phyloP scores from a whole-genome alignment of 2,888 invertebrate species.

The Mesorhabditis belari region DNA sequence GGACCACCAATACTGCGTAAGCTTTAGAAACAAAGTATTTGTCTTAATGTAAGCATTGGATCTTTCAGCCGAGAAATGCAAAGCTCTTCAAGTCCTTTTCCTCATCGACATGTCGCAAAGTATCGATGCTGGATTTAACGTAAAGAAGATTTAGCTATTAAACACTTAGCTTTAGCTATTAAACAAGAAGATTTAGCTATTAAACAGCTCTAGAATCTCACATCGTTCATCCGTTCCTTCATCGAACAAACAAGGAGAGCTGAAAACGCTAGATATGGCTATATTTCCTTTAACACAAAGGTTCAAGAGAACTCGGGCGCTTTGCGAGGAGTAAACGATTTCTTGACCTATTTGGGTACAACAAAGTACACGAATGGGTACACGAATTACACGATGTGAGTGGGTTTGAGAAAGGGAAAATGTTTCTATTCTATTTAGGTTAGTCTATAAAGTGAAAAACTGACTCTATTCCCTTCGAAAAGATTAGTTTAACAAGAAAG shows the following conservation, averaged over 20 bases:
- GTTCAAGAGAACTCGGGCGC: not conserved
- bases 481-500: too few relatives aligned
- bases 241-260: not conserved
- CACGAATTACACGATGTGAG: not conserved
- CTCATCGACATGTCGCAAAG: not conserved
- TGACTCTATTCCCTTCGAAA: too few relatives aligned
- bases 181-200: too few relatives aligned
- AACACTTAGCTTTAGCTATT: not conserved
- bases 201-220: not conserved
- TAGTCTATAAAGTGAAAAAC: too few relatives aligned
- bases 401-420: too few relatives aligned
- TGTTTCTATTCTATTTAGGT: too few relatives aligned
- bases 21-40: not conserved
- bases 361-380: not conserved
- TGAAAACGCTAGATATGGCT: not conserved
- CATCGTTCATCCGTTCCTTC: not conserved
- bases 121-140: not conserved
- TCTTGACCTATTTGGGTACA: not conserved
- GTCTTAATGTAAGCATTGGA: not conserved
- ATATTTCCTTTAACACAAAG: not conserved
- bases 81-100: not conserved
- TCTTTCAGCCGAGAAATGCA: not conserved
- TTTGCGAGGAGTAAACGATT: not conserved
- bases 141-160: not conserved
- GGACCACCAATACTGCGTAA: not conserved